Conservation (phyloP, 2,113 vertebrate species). For the Emberiza fucata region DNA sequence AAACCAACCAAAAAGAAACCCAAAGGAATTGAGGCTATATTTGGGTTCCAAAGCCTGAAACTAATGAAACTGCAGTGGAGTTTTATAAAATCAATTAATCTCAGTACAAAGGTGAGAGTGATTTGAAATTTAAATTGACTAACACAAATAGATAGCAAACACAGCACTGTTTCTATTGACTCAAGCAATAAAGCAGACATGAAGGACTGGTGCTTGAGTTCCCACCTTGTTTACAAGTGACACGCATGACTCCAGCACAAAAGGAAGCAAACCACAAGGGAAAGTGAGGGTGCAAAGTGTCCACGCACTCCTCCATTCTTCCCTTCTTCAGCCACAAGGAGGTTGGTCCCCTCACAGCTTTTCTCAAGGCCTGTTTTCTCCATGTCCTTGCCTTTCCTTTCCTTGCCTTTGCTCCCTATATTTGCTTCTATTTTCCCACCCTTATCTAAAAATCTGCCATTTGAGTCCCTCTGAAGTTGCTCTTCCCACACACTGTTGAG, state of each 20-base stretch:
- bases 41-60: neutral
- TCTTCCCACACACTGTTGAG: neutral
- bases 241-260: accelerated
- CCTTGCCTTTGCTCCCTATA: neutral
- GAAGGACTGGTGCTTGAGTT: accelerated
- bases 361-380: neutral
- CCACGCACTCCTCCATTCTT: neutral
- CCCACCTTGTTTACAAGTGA: neutral
- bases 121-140: neutral
- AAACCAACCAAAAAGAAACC: neutral
- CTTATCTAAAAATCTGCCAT: neutral
- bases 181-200: neutral
- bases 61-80: neutral
- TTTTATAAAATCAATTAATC: neutral
- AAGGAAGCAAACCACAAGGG: neutral
- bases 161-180: neutral
- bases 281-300: neutral
- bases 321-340: neutral
- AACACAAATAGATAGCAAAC: neutral
- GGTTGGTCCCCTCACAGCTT: neutral
- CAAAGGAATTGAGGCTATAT: neutral
- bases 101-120: neutral
- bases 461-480: neutral
- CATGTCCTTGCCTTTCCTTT: neutral
- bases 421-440: neutral